Base-by-base conservation (phyloP, 1,140 invertebrate species). In the Homalodisca vitripennis region DNA sequence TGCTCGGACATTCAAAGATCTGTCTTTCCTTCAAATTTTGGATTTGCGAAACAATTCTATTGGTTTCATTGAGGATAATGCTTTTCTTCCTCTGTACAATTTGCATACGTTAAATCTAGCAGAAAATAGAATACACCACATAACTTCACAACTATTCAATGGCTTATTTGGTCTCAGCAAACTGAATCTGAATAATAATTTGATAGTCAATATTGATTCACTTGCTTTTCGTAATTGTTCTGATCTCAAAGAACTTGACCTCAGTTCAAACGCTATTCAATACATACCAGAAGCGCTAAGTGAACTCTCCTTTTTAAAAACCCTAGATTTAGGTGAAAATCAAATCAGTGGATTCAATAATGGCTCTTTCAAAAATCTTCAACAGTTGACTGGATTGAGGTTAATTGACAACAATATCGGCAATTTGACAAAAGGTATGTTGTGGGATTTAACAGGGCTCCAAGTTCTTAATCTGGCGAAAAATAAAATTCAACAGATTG, bases 211-310 rank as follows among this genome's bases (percentile, higher is more conserved):
- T 71, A 85, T 96, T 69, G 91, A 94, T 78, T 81, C 85, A 13
- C 87, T 91, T 73, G 89, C 94, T n/a, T 96, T 96, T 76, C 88
- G 88, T 79, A 98, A 95, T 80, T 92, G 92, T 76, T 94, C 92
- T 2, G 91, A 92, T 73, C 81, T 97, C n/a, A 93, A 93, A 79
- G 93, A 95, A 75, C 81, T 98, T 1, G 92, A 95, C 81, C 82
- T 97, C 26, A 91, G 92, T 76, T 89, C 91, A 20, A 98, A 98
- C 81, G 86, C 89, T 72, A 79, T 97, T 60, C 82, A 86, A 60
- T 83, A 87, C 57, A 88, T 98, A 34, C 95, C 95, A 1, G 87
- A 89, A 70, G 92, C 93, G 2, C 77, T 97, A 13, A 87, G 89
- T 77, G 90, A 92, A 76, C 80, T 95, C 31, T 86, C 90, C 41